phyloP scores from a whole-genome alignment of 2,888 invertebrate genomes.

The Trachelus iudaicus region DNA sequence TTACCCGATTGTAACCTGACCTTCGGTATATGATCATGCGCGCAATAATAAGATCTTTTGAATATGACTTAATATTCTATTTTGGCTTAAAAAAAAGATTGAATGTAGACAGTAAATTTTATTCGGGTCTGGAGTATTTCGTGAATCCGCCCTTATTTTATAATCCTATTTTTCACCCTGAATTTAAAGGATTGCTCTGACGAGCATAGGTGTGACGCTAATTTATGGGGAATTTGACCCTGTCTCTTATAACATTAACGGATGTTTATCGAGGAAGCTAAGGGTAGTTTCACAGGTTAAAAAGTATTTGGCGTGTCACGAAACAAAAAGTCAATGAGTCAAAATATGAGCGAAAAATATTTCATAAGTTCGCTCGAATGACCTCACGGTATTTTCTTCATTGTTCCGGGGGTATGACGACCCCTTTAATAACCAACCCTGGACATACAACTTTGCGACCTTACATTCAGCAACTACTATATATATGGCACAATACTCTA shows the following conservation, averaged over 20 bases:
- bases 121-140: background rate
- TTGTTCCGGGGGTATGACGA: slow-evolving; percentile 26
- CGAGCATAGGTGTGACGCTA: background rate
- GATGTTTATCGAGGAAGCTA: background rate
- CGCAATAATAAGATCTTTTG: background rate
- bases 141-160: background rate
- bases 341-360: slow-evolving; percentile 25
- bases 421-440: slow-evolving; percentile 2
- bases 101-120: background rate
- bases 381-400: slow-evolving; percentile 26
- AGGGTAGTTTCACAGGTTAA: background rate
- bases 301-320: background rate
- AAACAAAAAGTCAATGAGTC: slow-evolving; percentile 1
- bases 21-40: background rate
- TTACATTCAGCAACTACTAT: background rate
- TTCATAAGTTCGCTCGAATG: slow-evolving; percentile 24
- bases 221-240: background rate
- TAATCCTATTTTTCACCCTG: background rate
- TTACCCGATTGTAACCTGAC: background rate
- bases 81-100: background rate
- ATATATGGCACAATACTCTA: background rate
- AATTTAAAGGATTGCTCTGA: background rate
- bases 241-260: background rate
- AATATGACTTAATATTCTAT: background rate
- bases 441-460: background rate